These are phyloP conservation scores for Falco novaeseelandiae DNA, from an alignment of 2,797 vertebrate genomes.

Conservation along the genomic window DNA sequence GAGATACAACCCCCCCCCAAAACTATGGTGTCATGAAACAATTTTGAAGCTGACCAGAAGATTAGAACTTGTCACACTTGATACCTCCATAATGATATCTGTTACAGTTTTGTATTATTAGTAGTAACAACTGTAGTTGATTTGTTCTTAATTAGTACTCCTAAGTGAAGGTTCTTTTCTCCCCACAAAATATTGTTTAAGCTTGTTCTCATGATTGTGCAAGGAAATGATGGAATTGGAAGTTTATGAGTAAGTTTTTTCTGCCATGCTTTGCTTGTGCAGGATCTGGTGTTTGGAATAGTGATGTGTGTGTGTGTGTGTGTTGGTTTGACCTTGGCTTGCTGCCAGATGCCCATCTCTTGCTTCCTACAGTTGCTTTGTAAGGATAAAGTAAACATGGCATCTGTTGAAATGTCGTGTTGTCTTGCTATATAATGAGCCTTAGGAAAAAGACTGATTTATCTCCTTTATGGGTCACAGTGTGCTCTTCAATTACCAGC, in stretches of 20 bases:
- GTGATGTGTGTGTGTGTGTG: fast-evolving
- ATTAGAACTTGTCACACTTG: background rate
- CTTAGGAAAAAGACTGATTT: background rate
- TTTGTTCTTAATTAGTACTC: background rate
- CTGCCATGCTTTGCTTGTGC: background rate
- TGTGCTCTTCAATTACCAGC: background rate
- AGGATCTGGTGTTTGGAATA: background rate
- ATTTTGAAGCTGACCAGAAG: background rate
- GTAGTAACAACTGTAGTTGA: background rate
- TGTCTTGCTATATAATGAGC: background rate
- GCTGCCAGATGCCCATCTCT: background rate
- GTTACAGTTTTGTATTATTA: background rate
- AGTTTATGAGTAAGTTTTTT: background rate
- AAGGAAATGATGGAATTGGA: background rate
- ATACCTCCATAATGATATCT: background rate
- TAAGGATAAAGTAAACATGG: background rate
- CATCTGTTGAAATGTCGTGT: background rate
- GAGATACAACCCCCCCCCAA: fast-evolving
- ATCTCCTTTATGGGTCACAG: background rate
- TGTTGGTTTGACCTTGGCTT: background rate
- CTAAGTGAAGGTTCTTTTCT: background rate
- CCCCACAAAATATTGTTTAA: background rate
- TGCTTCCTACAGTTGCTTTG: background rate
- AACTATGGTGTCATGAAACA: background rate
- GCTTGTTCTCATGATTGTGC: background rate